Evolutionary conservation across 2,888 invertebrate species (phyloP).

Genomic region (Acronicta aceris): DNA sequence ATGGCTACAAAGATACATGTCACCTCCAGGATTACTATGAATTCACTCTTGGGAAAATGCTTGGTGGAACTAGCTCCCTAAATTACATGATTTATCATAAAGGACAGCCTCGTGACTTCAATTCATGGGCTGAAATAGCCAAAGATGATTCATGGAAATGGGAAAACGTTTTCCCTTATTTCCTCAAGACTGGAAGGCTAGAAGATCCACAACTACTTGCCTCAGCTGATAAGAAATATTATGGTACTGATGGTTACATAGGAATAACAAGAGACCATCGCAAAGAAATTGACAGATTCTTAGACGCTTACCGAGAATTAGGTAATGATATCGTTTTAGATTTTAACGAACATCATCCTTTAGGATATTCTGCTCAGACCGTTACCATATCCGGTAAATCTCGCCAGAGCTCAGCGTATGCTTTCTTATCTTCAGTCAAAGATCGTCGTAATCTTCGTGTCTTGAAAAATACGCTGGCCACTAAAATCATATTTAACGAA

Average conservation of each 20-base stretch:
- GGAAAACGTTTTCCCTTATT: slow-evolving; percentile 61
- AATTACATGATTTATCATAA: slow-evolving; percentile 65
- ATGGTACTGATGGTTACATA: slow-evolving; percentile 57
- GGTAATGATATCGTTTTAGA: slow-evolving; percentile 69
- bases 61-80: slow-evolving; percentile 69
- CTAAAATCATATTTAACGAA: slow-evolving; percentile 59
- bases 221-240: slow-evolving; percentile 46
- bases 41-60: slow-evolving; percentile 65
- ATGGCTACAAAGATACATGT: slow-evolving; percentile 50
- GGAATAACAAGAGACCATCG: slow-evolving; percentile 54
- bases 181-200: slow-evolving; percentile 62
- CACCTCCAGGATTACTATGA: slow-evolving; percentile 47
- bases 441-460: slow-evolving; percentile 63
- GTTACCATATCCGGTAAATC: slow-evolving; percentile 62
- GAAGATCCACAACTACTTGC: slow-evolving; percentile 49
- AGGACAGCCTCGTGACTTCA: slow-evolving; percentile 64
- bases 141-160: slow-evolving; percentile 66
- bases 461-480: slow-evolving; percentile 58
- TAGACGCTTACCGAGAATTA: slow-evolving; percentile 72
- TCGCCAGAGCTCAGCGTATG: slow-evolving; percentile 79
- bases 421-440: slow-evolving; percentile 64
- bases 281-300: slow-evolving; percentile 46
- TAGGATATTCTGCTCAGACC: slow-evolving; percentile 59
- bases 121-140: slow-evolving; percentile 59
- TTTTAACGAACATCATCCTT: slow-evolving; percentile 65